Evolutionary conservation across 2,797 vertebrate genomes (phyloP).

Genomic region (Cirrhinus mrigala): DNA sequence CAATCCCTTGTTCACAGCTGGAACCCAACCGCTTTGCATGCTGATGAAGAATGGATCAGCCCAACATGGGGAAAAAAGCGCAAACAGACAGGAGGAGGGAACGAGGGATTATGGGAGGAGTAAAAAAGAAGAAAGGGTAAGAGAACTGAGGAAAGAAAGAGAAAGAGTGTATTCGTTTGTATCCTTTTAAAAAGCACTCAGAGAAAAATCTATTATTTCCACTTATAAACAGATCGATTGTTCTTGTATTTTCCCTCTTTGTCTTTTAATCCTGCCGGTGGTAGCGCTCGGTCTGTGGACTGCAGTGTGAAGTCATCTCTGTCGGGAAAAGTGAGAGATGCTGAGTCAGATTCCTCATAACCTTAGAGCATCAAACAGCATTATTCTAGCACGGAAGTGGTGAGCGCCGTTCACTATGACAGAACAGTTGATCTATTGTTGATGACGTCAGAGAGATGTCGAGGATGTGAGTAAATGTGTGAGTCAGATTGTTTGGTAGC

Average conservation of each 20-base stretch:
- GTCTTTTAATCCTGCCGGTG: not conserved
- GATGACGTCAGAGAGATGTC: conserved; percentile 37
- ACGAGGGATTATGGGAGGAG: conserved; percentile 8
- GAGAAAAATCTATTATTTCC: conserved; percentile 53
- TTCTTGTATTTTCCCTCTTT: conserved; percentile 6
- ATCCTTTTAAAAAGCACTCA: conserved; percentile 50
- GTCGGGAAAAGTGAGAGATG: conserved; percentile 34
- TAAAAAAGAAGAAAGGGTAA: not conserved
- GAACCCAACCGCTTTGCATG: conserved; percentile 72
- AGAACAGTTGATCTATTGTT: conserved; percentile 17
- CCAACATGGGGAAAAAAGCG: conserved; percentile 31
- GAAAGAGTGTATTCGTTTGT: conserved; percentile 33
- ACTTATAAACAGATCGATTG: conserved; percentile 42
- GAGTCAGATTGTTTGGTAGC: conserved; percentile 15
- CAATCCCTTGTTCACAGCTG: conserved; percentile 79
- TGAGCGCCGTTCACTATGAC: conserved; percentile 43
- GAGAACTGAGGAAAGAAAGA: conserved; percentile 5
- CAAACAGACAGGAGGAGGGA: conserved; percentile 18
- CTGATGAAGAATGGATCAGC: conserved; percentile 70
- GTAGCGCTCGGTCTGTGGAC: conserved; percentile 5
- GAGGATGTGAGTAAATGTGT: not conserved
- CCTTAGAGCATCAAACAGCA: conserved; percentile 9
- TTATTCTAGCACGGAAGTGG: conserved; percentile 46
- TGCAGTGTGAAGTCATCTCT: conserved; percentile 25
- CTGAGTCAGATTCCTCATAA: conserved; percentile 28